Evolutionary conservation across 2,888 invertebrate genomes (phyloP).

Genomic region (Atherix ibis): DNA sequence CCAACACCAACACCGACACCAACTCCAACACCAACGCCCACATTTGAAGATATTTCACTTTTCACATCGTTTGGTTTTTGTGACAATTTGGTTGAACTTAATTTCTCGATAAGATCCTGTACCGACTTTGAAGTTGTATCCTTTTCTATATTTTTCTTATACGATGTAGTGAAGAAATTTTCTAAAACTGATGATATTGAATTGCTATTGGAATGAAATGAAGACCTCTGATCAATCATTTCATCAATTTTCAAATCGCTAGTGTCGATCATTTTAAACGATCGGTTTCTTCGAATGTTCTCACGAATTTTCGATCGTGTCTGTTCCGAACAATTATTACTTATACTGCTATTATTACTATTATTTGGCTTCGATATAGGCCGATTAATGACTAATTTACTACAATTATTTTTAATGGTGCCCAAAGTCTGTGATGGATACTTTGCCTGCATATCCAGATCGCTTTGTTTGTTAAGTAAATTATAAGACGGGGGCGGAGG

Average conservation of each 20-base stretch:
- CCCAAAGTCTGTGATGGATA: slow-evolving; percentile 2
- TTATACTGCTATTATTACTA: neutral
- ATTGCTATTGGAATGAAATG: slow-evolving; percentile 6
- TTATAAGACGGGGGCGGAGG: slow-evolving; percentile 7
- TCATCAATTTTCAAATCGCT: slow-evolving; percentile 10
- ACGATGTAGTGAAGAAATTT: slow-evolving; percentile 6
- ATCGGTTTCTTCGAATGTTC: slow-evolving; percentile 14
- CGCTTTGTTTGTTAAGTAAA: slow-evolving; percentile 3
- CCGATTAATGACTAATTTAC: slow-evolving; percentile 9
- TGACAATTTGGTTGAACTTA: slow-evolving; percentile 8
- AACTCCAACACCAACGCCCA: neutral
- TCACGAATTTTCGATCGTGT: slow-evolving; percentile 12
- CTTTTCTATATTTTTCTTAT: slow-evolving; percentile 4
- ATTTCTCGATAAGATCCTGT: slow-evolving; percentile 12
- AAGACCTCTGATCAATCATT: slow-evolving; percentile 6
- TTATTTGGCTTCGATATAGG: slow-evolving; percentile 8
- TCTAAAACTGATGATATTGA: slow-evolving; percentile 11
- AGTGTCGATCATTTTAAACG: slow-evolving; percentile 13
- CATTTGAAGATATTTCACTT: neutral
- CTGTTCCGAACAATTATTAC: slow-evolving; percentile 9
- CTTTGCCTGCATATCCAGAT: slow-evolving; percentile 5
- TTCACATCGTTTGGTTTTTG: slow-evolving; percentile 4
- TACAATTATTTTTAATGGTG: slow-evolving; percentile 7
- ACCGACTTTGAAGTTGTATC: slow-evolving; percentile 11
- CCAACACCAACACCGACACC: slow-evolving; percentile 3